Percentiles rank a stretch among this genome's conserved stretches.
phyloP scores from a whole-genome alignment of 1,140 invertebrate species.

The Scaptomyza hsui region DNA sequence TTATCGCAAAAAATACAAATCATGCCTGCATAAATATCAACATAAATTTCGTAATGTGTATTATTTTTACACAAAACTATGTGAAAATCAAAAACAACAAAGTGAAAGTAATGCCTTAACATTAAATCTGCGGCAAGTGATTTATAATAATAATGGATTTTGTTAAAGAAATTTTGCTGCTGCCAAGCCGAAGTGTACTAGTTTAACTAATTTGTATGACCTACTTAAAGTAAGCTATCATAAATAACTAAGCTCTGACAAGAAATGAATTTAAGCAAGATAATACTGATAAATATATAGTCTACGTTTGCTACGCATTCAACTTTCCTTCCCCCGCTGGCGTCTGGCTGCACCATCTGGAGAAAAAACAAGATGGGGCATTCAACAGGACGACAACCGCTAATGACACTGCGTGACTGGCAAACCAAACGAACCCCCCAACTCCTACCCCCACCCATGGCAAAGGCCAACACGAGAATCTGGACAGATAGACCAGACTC shows the following conservation, averaged over 20 bases:
- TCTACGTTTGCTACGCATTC: neutral
- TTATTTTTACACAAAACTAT: too few relatives aligned
- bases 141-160: too few relatives aligned
- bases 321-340: constrained; percentile 11
- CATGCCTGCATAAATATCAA: too few relatives aligned
- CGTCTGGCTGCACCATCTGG: constrained; percentile 32
- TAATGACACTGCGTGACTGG: constrained; percentile 75
- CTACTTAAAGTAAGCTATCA: neutral
- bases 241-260: constrained; percentile 3
- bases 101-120: too few relatives aligned
- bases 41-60: too few relatives aligned
- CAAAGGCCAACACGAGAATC: neutral
- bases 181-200: too few relatives aligned
- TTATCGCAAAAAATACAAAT: too few relatives aligned
- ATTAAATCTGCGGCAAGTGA: too few relatives aligned
- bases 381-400: constrained; percentile 25
- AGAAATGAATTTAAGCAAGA: constrained; percentile 2
- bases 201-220: neutral
- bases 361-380: neutral
- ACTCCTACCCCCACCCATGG: too few relatives aligned
- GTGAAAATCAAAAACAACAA: too few relatives aligned
- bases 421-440: constrained; percentile 44
- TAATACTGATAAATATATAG: constrained; percentile 12
- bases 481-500: constrained; percentile 1
- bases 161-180: too few relatives aligned